Evolutionary conservation across 1,140 invertebrate genomes (phyloP).

Genomic region (Anthonomus grandis): DNA sequence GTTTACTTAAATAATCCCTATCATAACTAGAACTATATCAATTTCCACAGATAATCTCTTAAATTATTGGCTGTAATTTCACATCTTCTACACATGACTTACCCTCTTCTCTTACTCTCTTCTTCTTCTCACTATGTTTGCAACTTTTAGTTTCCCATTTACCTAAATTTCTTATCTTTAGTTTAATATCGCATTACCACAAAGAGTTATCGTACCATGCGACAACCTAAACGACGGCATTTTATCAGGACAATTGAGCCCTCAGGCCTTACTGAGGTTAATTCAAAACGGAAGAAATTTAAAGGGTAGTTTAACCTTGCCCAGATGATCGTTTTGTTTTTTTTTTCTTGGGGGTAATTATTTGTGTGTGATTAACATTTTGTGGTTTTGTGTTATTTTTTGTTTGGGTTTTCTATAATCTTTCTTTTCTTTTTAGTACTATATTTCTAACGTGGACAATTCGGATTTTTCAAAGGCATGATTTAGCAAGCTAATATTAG

Average conservation of each 20-base stretch:
- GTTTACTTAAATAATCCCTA: no score
- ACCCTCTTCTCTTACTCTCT: not conserved
- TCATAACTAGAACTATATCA: no score
- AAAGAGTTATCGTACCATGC: constrained; percentile 44
- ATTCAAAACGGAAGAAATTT: constrained; percentile 29
- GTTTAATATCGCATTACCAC: constrained; percentile 44
- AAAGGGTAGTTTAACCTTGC: constrained; percentile 36
- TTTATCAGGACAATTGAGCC: constrained; percentile 42
- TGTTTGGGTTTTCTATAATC: constrained; percentile 9
- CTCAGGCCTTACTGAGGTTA: constrained; percentile 40
- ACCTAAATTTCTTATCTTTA: constrained; percentile 35
- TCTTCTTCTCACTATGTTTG: not conserved
- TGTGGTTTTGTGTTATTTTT: constrained; percentile 3
- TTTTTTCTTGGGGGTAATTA: not conserved
- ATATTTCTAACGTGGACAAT: constrained; percentile 24
- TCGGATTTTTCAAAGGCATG: constrained; percentile 27
- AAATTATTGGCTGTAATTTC: no score
- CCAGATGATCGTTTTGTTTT: constrained; percentile 32
- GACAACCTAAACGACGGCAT: constrained; percentile 40
- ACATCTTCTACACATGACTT: not conserved
- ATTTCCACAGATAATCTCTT: no score
- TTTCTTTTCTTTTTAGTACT: constrained; percentile 29
- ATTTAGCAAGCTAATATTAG: constrained; percentile 13
- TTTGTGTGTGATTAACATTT: not conserved
- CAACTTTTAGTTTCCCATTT: not conserved